phyloP scores from a whole-genome alignment of 2,113 vertebrate species.

The Eleginops maclovinus region DNA sequence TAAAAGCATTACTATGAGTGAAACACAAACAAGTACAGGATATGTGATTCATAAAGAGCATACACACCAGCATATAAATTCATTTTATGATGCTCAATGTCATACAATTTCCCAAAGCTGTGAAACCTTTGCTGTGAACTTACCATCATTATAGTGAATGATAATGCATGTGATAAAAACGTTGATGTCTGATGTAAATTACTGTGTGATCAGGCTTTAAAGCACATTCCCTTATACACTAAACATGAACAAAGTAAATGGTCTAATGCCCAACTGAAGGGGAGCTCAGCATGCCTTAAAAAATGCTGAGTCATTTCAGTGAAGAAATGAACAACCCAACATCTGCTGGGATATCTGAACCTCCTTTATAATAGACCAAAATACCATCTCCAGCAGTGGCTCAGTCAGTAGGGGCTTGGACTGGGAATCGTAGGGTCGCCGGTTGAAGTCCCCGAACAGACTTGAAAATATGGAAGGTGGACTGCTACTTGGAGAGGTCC shows the following conservation, averaged over 20 bases:
- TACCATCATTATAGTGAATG: neutral
- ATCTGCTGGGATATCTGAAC: conserved; percentile 38
- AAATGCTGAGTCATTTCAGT: conserved; percentile 7
- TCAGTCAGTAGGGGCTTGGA: no score
- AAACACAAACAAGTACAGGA: neutral
- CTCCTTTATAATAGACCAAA: conserved; percentile 33
- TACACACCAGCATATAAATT: neutral
- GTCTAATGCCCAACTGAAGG: conserved; percentile 10
- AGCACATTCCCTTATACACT: neutral
- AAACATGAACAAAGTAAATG: conserved; percentile 8
- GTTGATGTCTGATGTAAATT: neutral
- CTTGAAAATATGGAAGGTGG: no score
- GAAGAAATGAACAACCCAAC: conserved; percentile 19
- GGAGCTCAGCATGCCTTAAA: conserved; percentile 1
- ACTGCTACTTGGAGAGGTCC: no score
- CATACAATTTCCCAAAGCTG: neutral
- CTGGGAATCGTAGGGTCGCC: no score
- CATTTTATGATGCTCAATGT: neutral
- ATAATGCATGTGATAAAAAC: neutral
- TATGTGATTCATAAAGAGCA: conserved; percentile 14
- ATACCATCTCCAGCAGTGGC: no score
- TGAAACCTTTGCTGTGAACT: neutral
- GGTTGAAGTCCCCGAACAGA: no score
- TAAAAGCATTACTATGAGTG: neutral
- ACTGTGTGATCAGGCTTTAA: neutral